Percentiles rank a stretch among this genome's conserved stretches.
These are phyloP conservation scores for Ricordea florida DNA, from an alignment of 92 coral and sea anemone species.

Conservation along the genomic window DNA sequence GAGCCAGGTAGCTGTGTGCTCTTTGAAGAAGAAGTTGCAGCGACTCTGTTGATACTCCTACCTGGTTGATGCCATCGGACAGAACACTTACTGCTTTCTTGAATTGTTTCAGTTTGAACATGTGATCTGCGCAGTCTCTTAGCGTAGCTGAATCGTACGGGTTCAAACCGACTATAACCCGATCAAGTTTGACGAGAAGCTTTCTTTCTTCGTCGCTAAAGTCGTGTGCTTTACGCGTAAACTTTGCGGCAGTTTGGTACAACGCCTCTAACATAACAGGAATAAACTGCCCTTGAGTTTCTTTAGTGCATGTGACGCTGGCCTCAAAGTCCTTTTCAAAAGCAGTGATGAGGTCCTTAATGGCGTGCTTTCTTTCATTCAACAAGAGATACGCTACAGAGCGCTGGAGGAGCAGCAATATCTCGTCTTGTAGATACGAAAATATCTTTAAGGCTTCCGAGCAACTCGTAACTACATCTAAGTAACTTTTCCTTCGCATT, in stretches of 20 bases:
- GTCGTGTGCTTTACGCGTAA: constrained; percentile 10
- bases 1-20: constrained; percentile 67
- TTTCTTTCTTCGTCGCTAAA: constrained; percentile 18
- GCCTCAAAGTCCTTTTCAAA: constrained; percentile 48
- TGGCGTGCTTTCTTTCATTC: constrained; percentile 41
- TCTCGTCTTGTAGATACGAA: constrained; percentile 7
- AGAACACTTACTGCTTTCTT: constrained; percentile 68
- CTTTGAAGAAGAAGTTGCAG: constrained; percentile 54
- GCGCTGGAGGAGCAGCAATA: constrained; percentile 59
- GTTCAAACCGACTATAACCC: constrained; percentile 59
- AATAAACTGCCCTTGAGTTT: constrained; percentile 35
- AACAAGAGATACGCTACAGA: constrained; percentile 52
- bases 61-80: constrained; percentile 59
- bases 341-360: constrained; percentile 57
- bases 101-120: constrained; percentile 51
- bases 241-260: constrained; percentile 41
- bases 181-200: constrained; percentile 46
- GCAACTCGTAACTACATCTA: constrained; percentile 57
- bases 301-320: constrained; percentile 45
- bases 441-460: constrained; percentile 54
- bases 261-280: constrained; percentile 50
- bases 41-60: constrained; percentile 11
- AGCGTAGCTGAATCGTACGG: constrained; percentile 38
- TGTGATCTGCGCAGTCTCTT: constrained; percentile 60
- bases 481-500: constrained; percentile 44